Percentiles rank a stretch among this genome's conserved stretches.
Conservation (phyloP, 2,797 vertebrate species). For the Stomatorhinus walkeri region DNA sequence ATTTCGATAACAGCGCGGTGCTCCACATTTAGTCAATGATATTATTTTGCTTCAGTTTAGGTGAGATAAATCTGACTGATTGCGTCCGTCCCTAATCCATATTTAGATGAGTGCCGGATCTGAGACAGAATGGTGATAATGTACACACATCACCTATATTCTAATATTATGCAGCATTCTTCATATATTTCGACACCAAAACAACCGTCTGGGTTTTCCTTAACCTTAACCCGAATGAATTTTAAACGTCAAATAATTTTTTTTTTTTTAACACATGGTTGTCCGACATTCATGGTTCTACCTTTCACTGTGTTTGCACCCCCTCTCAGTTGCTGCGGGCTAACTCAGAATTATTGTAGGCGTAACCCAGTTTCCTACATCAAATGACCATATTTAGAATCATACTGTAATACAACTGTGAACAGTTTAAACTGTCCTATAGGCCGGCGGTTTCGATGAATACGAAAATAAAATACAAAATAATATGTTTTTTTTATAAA, state of each 20-base stretch:
- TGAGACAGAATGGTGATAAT: not conserved
- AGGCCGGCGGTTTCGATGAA: not conserved
- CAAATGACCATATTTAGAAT: conserved; percentile 8
- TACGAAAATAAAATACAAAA: not conserved
- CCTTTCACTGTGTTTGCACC: not conserved
- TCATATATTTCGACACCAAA: not conserved
- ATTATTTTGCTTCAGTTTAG: not conserved
- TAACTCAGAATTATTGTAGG: not conserved
- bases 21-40: not conserved
- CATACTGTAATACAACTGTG: conserved; percentile 6
- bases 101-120: not conserved
- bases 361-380: conserved; percentile 9
- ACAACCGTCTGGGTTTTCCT: not conserved
- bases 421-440: not conserved
- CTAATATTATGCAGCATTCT: not conserved
- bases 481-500: not conserved
- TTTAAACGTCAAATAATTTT: not conserved
- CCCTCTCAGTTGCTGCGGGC: not conserved
- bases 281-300: not conserved
- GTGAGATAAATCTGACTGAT: not conserved
- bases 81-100: not conserved
- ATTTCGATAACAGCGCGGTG: not conserved
- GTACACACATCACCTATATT: not conserved
- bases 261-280: not conserved
- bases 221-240: not conserved